These are phyloP conservation scores for Callospermophilus lateralis DNA, from an alignment of 2,113 vertebrate species.

Conservation along the genomic window DNA sequence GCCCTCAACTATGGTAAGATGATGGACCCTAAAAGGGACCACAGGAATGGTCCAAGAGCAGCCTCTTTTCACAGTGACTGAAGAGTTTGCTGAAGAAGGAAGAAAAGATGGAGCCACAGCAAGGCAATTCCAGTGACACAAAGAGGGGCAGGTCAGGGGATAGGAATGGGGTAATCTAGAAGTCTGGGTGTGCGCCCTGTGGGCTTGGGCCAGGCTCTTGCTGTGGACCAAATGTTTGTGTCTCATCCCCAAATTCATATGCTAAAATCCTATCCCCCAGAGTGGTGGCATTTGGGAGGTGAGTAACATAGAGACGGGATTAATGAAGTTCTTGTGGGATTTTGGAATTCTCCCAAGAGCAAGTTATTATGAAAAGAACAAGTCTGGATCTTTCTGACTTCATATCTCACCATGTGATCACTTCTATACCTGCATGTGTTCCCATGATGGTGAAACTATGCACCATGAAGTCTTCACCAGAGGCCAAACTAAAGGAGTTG, in stretches of 20 bases:
- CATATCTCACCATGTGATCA: not conserved
- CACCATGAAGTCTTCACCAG: not conserved
- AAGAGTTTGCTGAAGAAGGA: not conserved
- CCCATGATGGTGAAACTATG: not conserved
- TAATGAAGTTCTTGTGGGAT: not conserved
- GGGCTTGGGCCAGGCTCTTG: not conserved
- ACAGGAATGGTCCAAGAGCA: not conserved
- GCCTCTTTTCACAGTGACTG: not conserved
- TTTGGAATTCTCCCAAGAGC: not conserved
- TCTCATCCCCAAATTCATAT: not conserved
- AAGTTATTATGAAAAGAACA: not conserved
- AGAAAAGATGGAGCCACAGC: not conserved
- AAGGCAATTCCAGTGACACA: not conserved
- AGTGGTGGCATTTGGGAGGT: too few relatives aligned
- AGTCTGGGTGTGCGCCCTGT: too few relatives aligned
- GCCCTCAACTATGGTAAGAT: not conserved
- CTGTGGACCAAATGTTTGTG: not conserved
- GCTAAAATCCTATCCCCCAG: not conserved
- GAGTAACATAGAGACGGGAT: not conserved
- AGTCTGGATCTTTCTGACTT: not conserved
- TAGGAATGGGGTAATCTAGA: not conserved
- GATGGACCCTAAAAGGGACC: not conserved
- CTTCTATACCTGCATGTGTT: not conserved
- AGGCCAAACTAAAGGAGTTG: not conserved
- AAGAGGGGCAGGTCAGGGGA: not conserved